phyloP scores from a whole-genome alignment of 2,113 vertebrate genomes.

The Collichthys lucidus region DNA sequence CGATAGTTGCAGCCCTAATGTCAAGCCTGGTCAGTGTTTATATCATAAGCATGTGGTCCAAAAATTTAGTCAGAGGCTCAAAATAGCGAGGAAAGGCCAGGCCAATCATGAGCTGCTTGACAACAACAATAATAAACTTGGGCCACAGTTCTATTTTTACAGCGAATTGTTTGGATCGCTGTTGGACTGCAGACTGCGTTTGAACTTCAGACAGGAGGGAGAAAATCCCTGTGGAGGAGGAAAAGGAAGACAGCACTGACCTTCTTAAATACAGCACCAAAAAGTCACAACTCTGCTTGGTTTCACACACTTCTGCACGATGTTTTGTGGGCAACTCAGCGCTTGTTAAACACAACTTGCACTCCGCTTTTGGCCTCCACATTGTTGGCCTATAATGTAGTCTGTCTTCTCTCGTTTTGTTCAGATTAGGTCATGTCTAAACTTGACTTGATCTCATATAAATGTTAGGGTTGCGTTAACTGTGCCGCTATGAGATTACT shows the following conservation, averaged over 20 bases:
- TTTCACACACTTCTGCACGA: constrained; percentile 5
- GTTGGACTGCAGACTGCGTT: constrained; percentile 24
- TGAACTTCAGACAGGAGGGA: constrained; percentile 63
- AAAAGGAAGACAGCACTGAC: constrained; percentile 13
- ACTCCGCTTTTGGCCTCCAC: not conserved
- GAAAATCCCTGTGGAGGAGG: constrained; percentile 21
- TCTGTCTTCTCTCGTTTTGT: not conserved
- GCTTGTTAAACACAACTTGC: constrained; percentile 24
- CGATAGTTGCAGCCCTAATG: not conserved
- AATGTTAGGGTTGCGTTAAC: constrained; percentile 16
- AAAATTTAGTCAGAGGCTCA: constrained; percentile 29
- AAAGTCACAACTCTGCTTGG: not conserved
- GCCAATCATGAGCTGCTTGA: constrained; percentile 52
- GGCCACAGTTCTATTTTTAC: constrained; percentile 62
- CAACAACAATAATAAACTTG: constrained; percentile 60
- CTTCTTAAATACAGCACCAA: constrained; percentile 13
- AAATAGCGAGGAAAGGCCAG: constrained; percentile 39
- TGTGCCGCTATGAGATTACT: constrained; percentile 10
- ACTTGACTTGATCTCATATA: constrained; percentile 58
- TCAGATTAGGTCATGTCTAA: constrained; percentile 48
- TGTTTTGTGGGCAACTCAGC: constrained; percentile 42
- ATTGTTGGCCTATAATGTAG: constrained; percentile 14
- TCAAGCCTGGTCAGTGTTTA: not conserved
- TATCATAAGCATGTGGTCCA: constrained; percentile 10
- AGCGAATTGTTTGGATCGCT: constrained; percentile 52